Evolutionary conservation across 2,888 invertebrate species (phyloP), one percentile per base, ranked within the genome.

Genomic region (Cyrtodaria siliqua): DNA sequence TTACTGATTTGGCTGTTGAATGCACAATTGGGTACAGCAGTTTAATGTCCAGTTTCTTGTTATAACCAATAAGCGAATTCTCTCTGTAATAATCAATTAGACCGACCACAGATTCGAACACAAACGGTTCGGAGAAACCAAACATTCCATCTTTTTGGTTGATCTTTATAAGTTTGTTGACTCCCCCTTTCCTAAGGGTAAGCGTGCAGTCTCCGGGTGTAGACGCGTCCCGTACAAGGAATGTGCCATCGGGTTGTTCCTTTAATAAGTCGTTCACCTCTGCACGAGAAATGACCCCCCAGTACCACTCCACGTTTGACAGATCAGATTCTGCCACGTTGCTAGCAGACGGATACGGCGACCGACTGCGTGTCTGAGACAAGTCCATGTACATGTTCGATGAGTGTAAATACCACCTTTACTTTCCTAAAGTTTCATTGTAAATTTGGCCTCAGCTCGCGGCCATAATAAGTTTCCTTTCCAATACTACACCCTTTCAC

Each of bases 121-220:
- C 89, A 69, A 92, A 89, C 2, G 94, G 93, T 56, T 91, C 91
- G 33, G 94, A 96, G 92, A 99, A 99, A 42, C 99, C 99, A 93
- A 97, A 99, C 91, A 96, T 96, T 20, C 97, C 97, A 91, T 96
- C 96, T 89, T 96, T 95, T 89, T 97, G 96, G 90, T 96, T 97
- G 86, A 99, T 99, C 94, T 98, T 98, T 66, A 99, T 98, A 64
- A 99, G 94, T 93, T 99, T 99, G 92, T 98, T 98, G 82, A 96
- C 96, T 81, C 98, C 98, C 76, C 97, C 98, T 94, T 98, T 98
- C 82, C 92, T 89, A 42, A 99, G 95, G 1, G 99, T 99, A 71
- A 99, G 93, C 12, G 99, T 99, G 93, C 97, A 99, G 93, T 99
- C 99, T 47, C 97, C 98, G 2, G 88, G 85, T 79, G 96, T 97